phyloP scores from a whole-genome alignment of 2,888 invertebrate species.

The Shargacucullia verbasci region DNA sequence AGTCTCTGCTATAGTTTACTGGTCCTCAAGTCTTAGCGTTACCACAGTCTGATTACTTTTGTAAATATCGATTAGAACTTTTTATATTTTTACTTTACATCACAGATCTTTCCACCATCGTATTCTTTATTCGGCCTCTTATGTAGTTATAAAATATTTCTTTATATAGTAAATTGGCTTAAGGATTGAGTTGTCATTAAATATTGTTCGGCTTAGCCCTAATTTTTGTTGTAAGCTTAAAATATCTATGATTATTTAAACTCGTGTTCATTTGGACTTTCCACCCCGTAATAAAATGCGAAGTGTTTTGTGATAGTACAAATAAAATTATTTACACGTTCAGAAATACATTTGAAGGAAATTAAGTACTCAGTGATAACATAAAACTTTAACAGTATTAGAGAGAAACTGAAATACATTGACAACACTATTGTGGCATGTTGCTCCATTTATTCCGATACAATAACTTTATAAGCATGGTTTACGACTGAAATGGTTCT shows the following conservation, averaged over 20 bases:
- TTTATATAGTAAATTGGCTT: slow-evolving; percentile 69
- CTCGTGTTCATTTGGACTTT: slow-evolving; percentile 36
- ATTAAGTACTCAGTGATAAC: slow-evolving; percentile 66
- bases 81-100: slow-evolving; percentile 75
- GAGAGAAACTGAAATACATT: slow-evolving; percentile 56
- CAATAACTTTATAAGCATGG: slow-evolving; percentile 18
- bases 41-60: slow-evolving; percentile 75
- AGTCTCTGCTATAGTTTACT: slow-evolving; percentile 46
- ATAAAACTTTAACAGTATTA: slow-evolving; percentile 77
- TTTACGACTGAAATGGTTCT: slow-evolving; percentile 61
- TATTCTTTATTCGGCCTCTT: slow-evolving; percentile 73
- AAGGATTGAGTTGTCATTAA: slow-evolving; percentile 65
- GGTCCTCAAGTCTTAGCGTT: slow-evolving; percentile 67
- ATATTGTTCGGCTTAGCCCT: slow-evolving; percentile 76
- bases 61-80: slow-evolving; percentile 78
- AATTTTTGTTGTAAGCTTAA: slow-evolving; percentile 70
- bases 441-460: slow-evolving; percentile 61
- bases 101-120: slow-evolving; percentile 63
- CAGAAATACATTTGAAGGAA: slow-evolving; percentile 57
- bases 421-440: slow-evolving; percentile 41
- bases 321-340: slow-evolving; percentile 76
- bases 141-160: slow-evolving; percentile 70
- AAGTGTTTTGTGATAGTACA: slow-evolving; percentile 84
- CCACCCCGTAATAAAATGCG: slow-evolving; percentile 48
- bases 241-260: slow-evolving; percentile 46